Base-by-base conservation (phyloP, 2,888 invertebrate genomes). In the Sinotaia quadrata region DNA sequence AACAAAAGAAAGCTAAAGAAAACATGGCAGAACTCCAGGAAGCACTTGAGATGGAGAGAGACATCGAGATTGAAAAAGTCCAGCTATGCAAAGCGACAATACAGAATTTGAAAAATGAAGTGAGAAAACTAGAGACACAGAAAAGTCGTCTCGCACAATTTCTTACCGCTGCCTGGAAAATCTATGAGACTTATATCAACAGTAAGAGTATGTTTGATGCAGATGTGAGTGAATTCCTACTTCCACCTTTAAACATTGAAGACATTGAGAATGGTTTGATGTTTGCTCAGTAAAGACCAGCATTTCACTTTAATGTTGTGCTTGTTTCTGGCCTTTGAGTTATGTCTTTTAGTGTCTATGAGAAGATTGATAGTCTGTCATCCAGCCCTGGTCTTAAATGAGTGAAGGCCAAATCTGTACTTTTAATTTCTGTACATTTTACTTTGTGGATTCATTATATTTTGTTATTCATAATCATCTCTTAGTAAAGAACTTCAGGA, bases 141-240 rank as follows among this genome's bases (percentile, higher is more conserved):
- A 70, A 67, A 27, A 47, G 61, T n/a, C 54, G 49, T 7, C 34
- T 70, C n/a, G 56, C 47, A 2, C 61, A 70, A 10, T 58, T 54
- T 24, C 56, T 70, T 21, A 8, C 12, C 2, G 36, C 24, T 15
- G 44, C 65, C 4, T 56, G 54, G 27, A 31, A 41, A 36, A 31
- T 31, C 36, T 84, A 81, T 54, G 82, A 84, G 71, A 75, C 79
- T 36, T 83, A 79, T 71, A 81, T 85, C 7, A 76, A 81, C 69
- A 72, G 73, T 56, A 72, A 79, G n/a, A 75, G 77, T 21, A 73
- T 74, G 1, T 81, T 79, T 63, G 78, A 80, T 41, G 75, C 73
- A 37, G 74, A 69, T 29, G 78, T 81, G 61, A 75, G 81, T 7
- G 83, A 79, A 29, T 83, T 75, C 61, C 44, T 84, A 63, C 60